These are phyloP conservation scores for Eristalis intricaria DNA, from an alignment of 2,888 invertebrate species.

Conservation along the genomic window DNA sequence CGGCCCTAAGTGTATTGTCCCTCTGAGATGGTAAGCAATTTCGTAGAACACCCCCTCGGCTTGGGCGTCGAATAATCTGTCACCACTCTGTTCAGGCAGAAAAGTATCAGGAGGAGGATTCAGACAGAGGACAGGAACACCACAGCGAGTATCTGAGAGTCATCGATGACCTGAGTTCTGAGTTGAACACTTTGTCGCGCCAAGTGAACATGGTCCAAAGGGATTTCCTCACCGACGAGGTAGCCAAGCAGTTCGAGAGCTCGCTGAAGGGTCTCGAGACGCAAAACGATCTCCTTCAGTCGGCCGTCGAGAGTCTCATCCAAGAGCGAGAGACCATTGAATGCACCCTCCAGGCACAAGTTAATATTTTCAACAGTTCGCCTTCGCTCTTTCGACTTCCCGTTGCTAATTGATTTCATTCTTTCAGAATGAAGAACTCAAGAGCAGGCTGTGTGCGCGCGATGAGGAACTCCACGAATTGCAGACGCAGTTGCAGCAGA, in stretches of 20 bases:
- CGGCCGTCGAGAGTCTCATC: conserved; percentile 72
- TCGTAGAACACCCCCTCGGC: no score
- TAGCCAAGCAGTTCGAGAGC: conserved; percentile 68
- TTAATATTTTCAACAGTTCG: background rate
- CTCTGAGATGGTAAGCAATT: conserved; percentile 57
- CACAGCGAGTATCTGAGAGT: conserved; percentile 78
- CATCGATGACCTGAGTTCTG: conserved; percentile 78
- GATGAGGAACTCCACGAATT: background rate
- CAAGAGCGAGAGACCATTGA: conserved; percentile 43
- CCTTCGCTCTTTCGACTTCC: background rate
- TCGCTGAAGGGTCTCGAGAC: conserved; percentile 74
- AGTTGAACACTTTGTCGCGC: conserved; percentile 77
- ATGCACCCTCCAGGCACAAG: conserved; percentile 40
- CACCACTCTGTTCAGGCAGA: conserved; percentile 51
- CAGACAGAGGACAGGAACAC: conserved; percentile 70
- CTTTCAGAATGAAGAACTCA: conserved; percentile 75
- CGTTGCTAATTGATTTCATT: background rate
- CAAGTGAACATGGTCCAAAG: conserved; percentile 77
- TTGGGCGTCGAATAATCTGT: conserved; percentile 1
- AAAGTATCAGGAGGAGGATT: conserved; percentile 73
- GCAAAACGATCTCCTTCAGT: conserved; percentile 76
- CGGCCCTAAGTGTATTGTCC: conserved; percentile 37
- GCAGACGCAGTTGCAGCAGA: conserved; percentile 56
- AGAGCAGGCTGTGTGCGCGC: conserved; percentile 32
- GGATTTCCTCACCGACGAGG: conserved; percentile 71